Evolutionary conservation across 2,797 vertebrate species (phyloP).

Genomic region (Coendou prehensilis): DNA sequence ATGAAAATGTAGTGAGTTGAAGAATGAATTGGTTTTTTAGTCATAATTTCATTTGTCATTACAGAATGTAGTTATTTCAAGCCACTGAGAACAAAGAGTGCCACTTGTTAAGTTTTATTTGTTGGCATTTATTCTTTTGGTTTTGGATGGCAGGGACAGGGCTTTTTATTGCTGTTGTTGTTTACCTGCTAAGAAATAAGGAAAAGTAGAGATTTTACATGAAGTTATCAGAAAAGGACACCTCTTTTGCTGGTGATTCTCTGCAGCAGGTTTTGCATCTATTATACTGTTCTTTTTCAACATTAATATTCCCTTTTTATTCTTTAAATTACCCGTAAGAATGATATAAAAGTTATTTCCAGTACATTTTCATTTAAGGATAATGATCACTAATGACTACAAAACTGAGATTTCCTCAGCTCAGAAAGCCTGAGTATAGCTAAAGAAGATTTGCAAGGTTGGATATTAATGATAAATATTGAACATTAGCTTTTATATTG

Average conservation of each 20-base stretch:
- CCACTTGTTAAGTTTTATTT: neutral
- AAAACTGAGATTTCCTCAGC: conserved; percentile 75
- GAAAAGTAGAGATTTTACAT: neutral
- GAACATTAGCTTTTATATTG: conserved; percentile 62
- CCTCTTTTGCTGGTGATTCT: conserved; percentile 34
- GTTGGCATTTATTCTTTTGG: neutral
- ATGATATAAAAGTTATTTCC: conserved; percentile 83
- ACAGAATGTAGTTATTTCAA: neutral
- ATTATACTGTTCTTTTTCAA: conserved; percentile 75
- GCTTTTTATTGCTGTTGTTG: neutral
- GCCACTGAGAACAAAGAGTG: neutral
- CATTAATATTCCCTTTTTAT: conserved; percentile 82
- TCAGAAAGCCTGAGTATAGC: conserved; percentile 74
- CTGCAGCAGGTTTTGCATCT: conserved; percentile 23
- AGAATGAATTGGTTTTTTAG: neutral
- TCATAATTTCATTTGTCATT: neutral
- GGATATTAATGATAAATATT: conserved; percentile 78
- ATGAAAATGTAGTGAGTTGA: neutral
- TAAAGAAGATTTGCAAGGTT: conserved; percentile 71
- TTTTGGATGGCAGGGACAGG: neutral
- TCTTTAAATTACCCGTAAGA: conserved; percentile 81
- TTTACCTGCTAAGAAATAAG: neutral
- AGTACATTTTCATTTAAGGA: conserved; percentile 84
- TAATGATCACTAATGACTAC: conserved; percentile 84
- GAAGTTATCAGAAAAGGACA: conserved; percentile 33